Evolutionary conservation across 2,888 invertebrate genomes (phyloP).

Genomic region (Allophyes oxyacanthae): DNA sequence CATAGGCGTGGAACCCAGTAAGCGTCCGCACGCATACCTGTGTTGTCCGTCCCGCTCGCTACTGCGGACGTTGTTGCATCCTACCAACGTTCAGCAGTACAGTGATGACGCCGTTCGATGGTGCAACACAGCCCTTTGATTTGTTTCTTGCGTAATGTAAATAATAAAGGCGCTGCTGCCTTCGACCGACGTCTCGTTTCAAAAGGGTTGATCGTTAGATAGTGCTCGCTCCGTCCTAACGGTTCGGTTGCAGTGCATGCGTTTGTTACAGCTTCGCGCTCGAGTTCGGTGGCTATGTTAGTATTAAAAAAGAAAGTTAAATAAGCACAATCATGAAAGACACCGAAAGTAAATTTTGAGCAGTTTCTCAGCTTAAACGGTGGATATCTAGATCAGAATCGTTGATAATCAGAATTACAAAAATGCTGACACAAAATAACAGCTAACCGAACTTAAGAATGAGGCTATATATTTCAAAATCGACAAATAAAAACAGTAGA

Average conservation of each 20-base stretch:
- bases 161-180: slow-evolving; percentile 35
- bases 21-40: slow-evolving; percentile 83
- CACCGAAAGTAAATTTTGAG: not conserved
- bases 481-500: slow-evolving; percentile 33
- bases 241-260: slow-evolving; percentile 84
- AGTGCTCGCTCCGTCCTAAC: slow-evolving; percentile 74
- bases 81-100: slow-evolving; percentile 16
- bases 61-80: slow-evolving; percentile 54
- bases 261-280: slow-evolving; percentile 43
- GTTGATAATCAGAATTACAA: not conserved
- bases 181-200: slow-evolving; percentile 80
- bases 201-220: slow-evolving; percentile 89
- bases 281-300: slow-evolving; percentile 43
- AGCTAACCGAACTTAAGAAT: slow-evolving; percentile 45
- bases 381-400: not conserved
- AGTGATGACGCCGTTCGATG: slow-evolving; percentile 20
- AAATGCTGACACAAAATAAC: not conserved
- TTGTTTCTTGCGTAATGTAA: slow-evolving; percentile 13
- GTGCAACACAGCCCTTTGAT: slow-evolving; percentile 18
- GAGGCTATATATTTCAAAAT: slow-evolving; percentile 42
- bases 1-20: slow-evolving; percentile 85
- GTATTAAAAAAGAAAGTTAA: not conserved
- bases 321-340: not conserved
- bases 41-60: slow-evolving; percentile 67
- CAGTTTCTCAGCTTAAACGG: not conserved